Base-by-base conservation (phyloP, 2,113 vertebrate species). In the Chionis minor region DNA sequence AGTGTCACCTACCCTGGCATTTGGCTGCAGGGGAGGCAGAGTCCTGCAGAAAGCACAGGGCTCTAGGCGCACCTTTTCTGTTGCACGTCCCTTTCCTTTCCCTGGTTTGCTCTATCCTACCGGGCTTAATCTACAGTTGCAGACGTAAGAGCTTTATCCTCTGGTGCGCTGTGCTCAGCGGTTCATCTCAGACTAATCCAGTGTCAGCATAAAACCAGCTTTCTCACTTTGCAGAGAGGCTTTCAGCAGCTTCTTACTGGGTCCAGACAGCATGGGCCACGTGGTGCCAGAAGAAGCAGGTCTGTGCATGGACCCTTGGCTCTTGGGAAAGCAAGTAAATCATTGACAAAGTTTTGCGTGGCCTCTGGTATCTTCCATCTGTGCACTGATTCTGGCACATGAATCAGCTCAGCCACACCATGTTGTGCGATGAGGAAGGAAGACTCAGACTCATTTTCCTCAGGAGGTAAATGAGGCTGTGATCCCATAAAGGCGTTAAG, bases 181-280 rank as follows among this genome's bases (percentile, higher is more conserved):
- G 72, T 94, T 96, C 79, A 84, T 74, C 72, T 80, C 4, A 0
- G 42, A 59, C 56, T 97, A 92, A 93, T 91, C 78, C 71, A 52
- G 59, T 42, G 52, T 86, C 95, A 94, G 85, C 87, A 89, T 40
- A 95, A 96, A 96, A 70, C 10, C 71, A 94, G 67, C 66, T 96
- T 94, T 82, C 77, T 82, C 35, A 63, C 71, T 96, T 73, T 81
- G 45, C 33, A 79, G 58, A 74, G 38, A 59, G 40, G 38, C 33
- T 91, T 94, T 94, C 74, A 56, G 54, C 65, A 92, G 40, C 38
- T 86, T 86, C 49, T 73, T 47, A 9, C 33, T 75, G 51, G 70
- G 94, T 86, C 47, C 24, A 70, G 86, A 71, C 59, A 93, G 38
- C 59, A 89, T 67, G 52, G 42, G 12, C 28, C 32, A 12, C 0